Evolutionary conservation across 1,140 invertebrate species (phyloP).

Genomic region (Drosophila ironensis): DNA sequence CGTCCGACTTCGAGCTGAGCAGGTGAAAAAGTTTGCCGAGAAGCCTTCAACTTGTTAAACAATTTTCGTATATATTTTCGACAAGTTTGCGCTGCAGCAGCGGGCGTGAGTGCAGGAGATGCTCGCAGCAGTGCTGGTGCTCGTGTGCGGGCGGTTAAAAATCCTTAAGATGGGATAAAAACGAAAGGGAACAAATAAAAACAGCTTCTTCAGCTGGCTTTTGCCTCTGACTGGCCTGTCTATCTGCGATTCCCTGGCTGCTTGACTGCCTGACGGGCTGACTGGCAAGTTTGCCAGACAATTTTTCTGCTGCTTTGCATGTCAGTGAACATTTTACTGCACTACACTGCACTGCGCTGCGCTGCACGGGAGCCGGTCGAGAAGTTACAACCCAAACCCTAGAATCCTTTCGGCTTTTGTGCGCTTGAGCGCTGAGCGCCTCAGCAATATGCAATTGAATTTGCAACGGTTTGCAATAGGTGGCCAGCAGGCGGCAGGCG

Average conservation of each 20-base stretch:
- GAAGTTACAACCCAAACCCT: not conserved
- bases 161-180: constrained; percentile 52
- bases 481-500: constrained; percentile 1
- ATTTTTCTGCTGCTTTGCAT: constrained; percentile 79
- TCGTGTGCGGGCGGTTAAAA: constrained; percentile 39
- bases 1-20: constrained; percentile 22
- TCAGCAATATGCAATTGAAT: constrained; percentile 68
- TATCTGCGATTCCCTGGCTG: constrained; percentile 23
- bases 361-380: too few species aligned
- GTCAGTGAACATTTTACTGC: constrained; percentile 26
- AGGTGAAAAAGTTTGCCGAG: constrained; percentile 62
- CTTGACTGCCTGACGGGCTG: constrained; percentile 5
- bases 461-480: constrained; percentile 12
- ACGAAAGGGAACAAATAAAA: constrained; percentile 4
- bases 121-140: not conserved
- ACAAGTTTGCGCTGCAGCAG: constrained; percentile 52
- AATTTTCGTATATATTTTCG: constrained; percentile 79
- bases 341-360: not conserved
- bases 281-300: constrained; percentile 70
- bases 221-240: constrained; percentile 45
- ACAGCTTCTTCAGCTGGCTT: constrained; percentile 45
- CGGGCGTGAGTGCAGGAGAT: not conserved
- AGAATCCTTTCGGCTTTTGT: constrained; percentile 10
- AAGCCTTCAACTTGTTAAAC: constrained; percentile 74
- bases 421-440: constrained; percentile 8